A percentile compares a stretch with the other conserved stretches of the same genome.
Conservation (phyloP, 2,113 vertebrate genomes). For the Alethe diademata region DNA sequence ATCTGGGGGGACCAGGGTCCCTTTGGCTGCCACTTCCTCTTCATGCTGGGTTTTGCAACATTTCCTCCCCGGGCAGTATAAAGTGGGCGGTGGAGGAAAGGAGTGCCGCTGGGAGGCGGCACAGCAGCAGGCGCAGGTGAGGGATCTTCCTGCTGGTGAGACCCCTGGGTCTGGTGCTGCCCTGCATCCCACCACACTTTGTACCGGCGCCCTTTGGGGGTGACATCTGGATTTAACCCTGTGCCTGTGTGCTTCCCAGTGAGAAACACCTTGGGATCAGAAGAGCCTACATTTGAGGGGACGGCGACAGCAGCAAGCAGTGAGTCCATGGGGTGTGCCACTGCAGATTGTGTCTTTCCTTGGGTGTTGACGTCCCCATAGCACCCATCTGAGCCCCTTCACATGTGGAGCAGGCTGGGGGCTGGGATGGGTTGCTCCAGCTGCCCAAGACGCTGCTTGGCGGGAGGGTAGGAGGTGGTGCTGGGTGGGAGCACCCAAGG, state of each 20-base stretch:
- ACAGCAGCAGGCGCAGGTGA: background rate
- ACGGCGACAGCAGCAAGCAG: rapidly evolving
- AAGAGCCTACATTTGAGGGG: background rate
- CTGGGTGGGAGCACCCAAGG: background rate
- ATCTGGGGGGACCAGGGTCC: background rate
- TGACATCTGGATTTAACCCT: background rate
- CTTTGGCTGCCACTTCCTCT: conserved; percentile 16
- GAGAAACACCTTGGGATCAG: background rate
- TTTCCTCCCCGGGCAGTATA: conserved; percentile 26
- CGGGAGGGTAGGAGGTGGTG: rapidly evolving
- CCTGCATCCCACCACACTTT: rapidly evolving
- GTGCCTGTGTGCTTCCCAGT: background rate
- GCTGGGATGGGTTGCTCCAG: background rate
- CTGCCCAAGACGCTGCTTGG: background rate
- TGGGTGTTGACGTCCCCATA: background rate
- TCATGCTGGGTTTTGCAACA: conserved; percentile 1
- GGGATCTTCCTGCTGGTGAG: rapidly evolving
- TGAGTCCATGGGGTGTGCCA: background rate
- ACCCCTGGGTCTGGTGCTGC: background rate
- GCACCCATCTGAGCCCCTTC: background rate
- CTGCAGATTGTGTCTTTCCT: background rate
- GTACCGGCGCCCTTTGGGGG: rapidly evolving
- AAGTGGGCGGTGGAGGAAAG: background rate
- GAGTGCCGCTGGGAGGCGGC: background rate
- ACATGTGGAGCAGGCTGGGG: background rate